phyloP scores from a whole-genome alignment of 1,140 invertebrate species.

The Cheumatopsyche charites region DNA sequence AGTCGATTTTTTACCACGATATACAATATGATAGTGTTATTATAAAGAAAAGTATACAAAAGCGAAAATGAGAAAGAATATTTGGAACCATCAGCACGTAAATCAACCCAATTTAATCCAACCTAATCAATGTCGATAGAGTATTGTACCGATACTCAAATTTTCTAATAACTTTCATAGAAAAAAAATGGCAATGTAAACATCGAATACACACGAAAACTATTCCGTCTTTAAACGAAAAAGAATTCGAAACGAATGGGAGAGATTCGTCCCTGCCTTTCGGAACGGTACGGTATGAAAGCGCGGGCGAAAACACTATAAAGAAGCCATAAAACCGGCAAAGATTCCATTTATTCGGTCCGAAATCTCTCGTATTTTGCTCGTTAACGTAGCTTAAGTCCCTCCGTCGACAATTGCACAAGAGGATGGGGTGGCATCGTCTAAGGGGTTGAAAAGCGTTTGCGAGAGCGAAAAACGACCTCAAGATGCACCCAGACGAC shows the following conservation, averaged over 20 bases:
- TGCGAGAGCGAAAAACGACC: neutral
- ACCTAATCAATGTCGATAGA: too few species aligned
- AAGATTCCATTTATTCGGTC: conserved; percentile 43
- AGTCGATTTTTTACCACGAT: neutral
- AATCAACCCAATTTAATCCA: too few species aligned
- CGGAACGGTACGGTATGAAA: neutral
- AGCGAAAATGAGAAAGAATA: too few species aligned
- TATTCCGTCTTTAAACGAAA: too few species aligned
- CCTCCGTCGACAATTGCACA: conserved; percentile 21
- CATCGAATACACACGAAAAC: too few species aligned
- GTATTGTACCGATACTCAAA: too few species aligned
- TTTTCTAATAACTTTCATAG: too few species aligned
- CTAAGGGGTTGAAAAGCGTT: conserved; percentile 28
- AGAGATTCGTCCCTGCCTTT: conserved; percentile 17
- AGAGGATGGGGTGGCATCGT: conserved; percentile 4
- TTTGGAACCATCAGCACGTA: too few species aligned
- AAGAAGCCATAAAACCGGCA: conserved; percentile 43
- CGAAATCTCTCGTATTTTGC: conserved; percentile 41
- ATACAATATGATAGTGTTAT: too few species aligned
- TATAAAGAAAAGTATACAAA: too few species aligned
- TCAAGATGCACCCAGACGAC: conserved; percentile 7
- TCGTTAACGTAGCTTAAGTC: conserved; percentile 36
- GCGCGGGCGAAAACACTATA: conserved; percentile 34
- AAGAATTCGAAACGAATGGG: too few species aligned
- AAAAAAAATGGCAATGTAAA: too few species aligned